Percentiles rank a stretch among this genome's conserved stretches.
Conservation (phyloP, 2,113 vertebrate genomes). For the Uria aalge region DNA sequence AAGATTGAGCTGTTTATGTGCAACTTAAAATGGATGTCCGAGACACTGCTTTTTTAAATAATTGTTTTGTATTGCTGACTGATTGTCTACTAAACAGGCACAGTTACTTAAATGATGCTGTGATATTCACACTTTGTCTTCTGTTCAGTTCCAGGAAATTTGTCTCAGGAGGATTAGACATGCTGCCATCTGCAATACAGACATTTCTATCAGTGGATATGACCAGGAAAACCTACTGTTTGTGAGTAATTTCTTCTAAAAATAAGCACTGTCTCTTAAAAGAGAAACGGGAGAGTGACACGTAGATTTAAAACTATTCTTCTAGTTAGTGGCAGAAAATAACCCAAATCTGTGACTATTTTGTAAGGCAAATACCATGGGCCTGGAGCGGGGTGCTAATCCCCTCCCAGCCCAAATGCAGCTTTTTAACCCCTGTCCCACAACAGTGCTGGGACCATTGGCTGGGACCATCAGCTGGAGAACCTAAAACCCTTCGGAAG, state of each 20-base stretch:
- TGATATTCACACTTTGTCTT: conserved; percentile 14
- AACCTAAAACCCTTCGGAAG: neutral
- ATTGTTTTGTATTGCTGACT: neutral
- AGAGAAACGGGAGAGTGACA: neutral
- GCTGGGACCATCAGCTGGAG: neutral
- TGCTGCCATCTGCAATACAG: conserved; percentile 35
- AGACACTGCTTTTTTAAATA: neutral
- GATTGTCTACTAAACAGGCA: neutral
- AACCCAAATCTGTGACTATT: neutral
- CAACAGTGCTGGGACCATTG: neutral
- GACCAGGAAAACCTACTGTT: conserved; percentile 11
- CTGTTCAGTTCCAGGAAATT: conserved; percentile 34
- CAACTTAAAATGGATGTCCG: conserved; percentile 18
- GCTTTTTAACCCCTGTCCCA: neutral
- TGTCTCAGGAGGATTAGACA: conserved; percentile 37
- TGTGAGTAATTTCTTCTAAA: neutral
- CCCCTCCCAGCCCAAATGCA: neutral
- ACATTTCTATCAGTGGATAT: neutral
- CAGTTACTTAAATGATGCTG: neutral
- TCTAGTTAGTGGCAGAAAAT: neutral
- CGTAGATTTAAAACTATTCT: neutral
- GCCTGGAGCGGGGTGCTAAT: neutral
- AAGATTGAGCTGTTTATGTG: conserved; percentile 34
- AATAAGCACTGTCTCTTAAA: neutral
- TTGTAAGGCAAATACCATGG: neutral